phyloP scores from a whole-genome alignment of 2,888 invertebrate genomes.

The Coelinius sp. region DNA sequence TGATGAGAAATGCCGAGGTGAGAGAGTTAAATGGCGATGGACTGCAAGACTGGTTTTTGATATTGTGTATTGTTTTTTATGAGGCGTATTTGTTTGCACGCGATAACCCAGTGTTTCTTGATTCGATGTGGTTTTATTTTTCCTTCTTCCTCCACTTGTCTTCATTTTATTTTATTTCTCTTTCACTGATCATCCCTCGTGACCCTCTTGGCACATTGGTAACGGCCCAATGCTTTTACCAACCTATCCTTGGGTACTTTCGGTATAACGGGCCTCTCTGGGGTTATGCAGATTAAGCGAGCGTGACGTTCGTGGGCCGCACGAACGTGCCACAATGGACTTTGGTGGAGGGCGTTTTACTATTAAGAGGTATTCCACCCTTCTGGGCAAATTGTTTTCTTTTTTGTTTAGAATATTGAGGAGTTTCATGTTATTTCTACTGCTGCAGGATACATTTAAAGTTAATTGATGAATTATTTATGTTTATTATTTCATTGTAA shows the following conservation, averaged over 20 bases:
- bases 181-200: constrained; percentile 41
- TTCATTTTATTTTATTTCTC: constrained; percentile 21
- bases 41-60: constrained; percentile 39
- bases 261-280: constrained; percentile 61
- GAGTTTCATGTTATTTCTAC: background rate
- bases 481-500: background rate
- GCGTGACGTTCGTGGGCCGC: constrained; percentile 56
- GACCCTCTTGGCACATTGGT: constrained; percentile 48
- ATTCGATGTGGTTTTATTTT: constrained; percentile 33
- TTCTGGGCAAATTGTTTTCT: background rate
- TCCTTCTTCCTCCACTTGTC: constrained; percentile 10
- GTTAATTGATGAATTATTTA: too few relatives aligned
- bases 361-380: constrained; percentile 15
- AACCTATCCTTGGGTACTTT: constrained; percentile 58
- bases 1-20: constrained; percentile 43
- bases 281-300: constrained; percentile 66
- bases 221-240: constrained; percentile 59
- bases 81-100: constrained; percentile 44
- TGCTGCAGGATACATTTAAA: background rate
- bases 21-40: constrained; percentile 32
- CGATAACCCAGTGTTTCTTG: constrained; percentile 39
- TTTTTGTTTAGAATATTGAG: background rate
- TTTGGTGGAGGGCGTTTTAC: constrained; percentile 35
- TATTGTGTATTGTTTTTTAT: constrained; percentile 35
- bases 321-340: constrained; percentile 33